Base-by-base conservation (phyloP, 2,797 vertebrate species). In the Sparidentex hasta region DNA sequence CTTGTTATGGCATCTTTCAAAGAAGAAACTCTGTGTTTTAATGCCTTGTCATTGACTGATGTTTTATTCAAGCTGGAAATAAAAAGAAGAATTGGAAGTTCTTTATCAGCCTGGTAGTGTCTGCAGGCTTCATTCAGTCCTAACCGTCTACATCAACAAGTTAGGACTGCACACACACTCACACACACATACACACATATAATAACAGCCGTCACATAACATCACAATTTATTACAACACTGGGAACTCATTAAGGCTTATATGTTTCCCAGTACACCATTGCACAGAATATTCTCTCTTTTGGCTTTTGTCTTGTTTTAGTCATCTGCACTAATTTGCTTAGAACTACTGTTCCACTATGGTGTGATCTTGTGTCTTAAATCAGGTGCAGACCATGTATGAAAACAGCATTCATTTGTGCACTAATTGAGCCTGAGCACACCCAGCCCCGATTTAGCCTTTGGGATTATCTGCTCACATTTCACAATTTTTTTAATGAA, bases 351-450 rank as follows among this genome's bases (percentile, higher is more conserved):
- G 43, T 44, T 14, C 33, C 33, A 33, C 33, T 33, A 17, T 18
- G 25, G 47, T 61, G 43, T 71, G 43, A 69, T 58, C 75, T 54
- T 20, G 29, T 56, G 21, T 52, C 12, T 81, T 54, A 44, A 63
- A 58, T 83, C 64, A 33, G 58, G 46, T 71, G 52, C 23, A 65
- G 44, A 65, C 52, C 27, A 57, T 66, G 23, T 73, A 58, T 64
- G 52, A 74, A 74, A 84, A 74, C 73, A 46, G 27, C 50, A 50
- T 71, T 59, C 25, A 55, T 43, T 69, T 76, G 33, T 69, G 47
- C 64, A 43, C 51, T 91, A 82, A 88, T 78, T 88, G 72, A 79
- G 62, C 46, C 47, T 47, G 25, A 65, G 52, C 52, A 13, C 27
- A 41, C 27, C 25, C 25, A 51, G 62, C 69, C 76, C 69, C 54